Conservation (phyloP, 2,113 vertebrate genomes). For the Irena cyanogastra region DNA sequence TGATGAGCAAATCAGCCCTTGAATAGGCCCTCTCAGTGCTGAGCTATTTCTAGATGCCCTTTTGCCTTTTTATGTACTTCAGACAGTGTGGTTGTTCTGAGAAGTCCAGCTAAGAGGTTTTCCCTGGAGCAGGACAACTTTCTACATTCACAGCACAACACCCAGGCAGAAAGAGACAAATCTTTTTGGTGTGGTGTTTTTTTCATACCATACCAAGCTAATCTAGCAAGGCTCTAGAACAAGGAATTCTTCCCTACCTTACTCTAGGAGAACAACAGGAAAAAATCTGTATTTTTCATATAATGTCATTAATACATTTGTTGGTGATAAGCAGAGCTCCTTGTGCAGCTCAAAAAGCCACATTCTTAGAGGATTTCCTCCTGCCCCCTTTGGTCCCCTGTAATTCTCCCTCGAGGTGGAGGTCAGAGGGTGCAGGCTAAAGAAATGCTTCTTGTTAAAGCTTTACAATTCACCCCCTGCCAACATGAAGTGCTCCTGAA, state of each 20-base stretch:
- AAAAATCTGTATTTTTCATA: neutral
- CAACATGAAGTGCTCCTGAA: neutral
- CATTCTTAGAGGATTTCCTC: slow-evolving; percentile 13
- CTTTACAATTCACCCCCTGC: neutral
- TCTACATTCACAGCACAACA: neutral
- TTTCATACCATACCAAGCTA: neutral
- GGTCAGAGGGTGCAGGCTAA: neutral
- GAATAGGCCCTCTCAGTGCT: neutral
- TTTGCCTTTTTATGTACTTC: neutral
- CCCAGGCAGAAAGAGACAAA: neutral
- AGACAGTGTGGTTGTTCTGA: neutral
- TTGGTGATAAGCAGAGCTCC: neutral
- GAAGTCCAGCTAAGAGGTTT: neutral
- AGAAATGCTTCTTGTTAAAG: neutral
- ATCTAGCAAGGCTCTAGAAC: neutral
- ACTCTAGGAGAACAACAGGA: neutral
- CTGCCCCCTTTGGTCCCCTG: neutral
- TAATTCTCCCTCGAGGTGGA: neutral
- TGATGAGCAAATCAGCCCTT: neutral
- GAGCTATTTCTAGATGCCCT: neutral
- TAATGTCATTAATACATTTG: neutral
- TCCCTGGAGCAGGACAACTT: neutral
- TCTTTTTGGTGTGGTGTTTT: neutral
- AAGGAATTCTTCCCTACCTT: neutral
- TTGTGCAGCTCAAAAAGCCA: neutral